Evolutionary conservation across 2,113 vertebrate genomes (phyloP).

Genomic region (Struthio camelus): DNA sequence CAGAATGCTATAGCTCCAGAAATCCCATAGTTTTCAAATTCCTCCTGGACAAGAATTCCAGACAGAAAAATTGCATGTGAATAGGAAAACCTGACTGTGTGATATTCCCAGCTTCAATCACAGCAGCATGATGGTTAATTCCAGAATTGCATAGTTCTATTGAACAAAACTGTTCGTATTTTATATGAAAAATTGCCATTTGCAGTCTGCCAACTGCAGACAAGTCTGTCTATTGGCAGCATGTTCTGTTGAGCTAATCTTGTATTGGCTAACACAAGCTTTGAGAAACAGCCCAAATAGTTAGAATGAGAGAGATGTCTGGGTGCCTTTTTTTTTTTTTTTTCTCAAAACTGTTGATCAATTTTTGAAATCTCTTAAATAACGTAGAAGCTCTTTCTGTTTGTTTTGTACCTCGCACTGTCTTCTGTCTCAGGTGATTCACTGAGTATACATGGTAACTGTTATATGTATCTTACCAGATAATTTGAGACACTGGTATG

Average conservation of each 20-base stretch:
- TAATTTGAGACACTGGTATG: conserved; percentile 76
- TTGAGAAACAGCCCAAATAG: neutral
- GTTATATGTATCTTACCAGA: conserved; percentile 64
- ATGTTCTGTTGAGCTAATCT: conserved; percentile 1
- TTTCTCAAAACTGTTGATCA: conserved; percentile 41
- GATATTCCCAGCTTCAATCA: neutral
- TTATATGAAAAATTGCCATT: conserved; percentile 27
- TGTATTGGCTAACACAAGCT: neutral
- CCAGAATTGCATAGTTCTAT: conserved; percentile 4
- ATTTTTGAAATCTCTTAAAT: conserved; percentile 9
- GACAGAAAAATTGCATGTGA: neutral
- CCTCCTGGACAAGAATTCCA: neutral
- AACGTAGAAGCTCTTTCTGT: neutral
- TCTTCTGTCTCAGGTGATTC: neutral
- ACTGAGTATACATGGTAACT: conserved; percentile 18
- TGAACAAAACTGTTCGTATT: conserved; percentile 27
- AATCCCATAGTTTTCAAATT: neutral
- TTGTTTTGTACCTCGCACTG: neutral
- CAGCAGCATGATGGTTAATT: conserved; percentile 52
- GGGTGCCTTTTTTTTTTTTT: neutral
- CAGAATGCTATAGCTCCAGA: neutral
- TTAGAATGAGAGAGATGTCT: neutral
- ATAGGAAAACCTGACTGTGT: neutral
- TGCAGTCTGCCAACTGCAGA: neutral
- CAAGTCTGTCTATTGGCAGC: conserved; percentile 48